Evolutionary conservation across 2,113 vertebrate species (phyloP), one percentile per base, ranked within the genome.

Genomic region (Charina bottae): DNA sequence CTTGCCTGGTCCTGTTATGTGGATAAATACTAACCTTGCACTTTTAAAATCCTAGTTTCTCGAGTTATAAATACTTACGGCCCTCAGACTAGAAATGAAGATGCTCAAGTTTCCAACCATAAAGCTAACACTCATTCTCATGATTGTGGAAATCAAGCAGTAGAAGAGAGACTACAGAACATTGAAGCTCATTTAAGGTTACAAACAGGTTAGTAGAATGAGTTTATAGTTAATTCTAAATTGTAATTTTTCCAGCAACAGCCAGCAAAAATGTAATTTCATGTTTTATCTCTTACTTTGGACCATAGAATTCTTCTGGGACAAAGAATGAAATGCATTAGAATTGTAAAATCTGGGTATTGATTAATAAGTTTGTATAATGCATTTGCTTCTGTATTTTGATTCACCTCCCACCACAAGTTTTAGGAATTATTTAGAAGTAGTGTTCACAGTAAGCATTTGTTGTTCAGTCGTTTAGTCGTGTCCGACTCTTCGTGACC

Each of bases 21-120:
- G 7, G 89, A 0, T 53, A 49, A 89, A 6, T 93, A n/a, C n/a
- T 94, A 89, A 85, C 64, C 83, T 62, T 93, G 8, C 94, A 95
- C 46, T 96, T 93, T 56, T 91, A 92, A 85, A 89, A 90, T 89
- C 92, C 37, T 96, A 99, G 99, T 99, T 96, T 99, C 98, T 37
- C 98, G 99, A 91, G 99, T 99, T 90, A 98, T 99, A 86, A 99
- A 99, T 97, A 98, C 98, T 0, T 99, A 99, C 0, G 99, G 99
- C 85, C 99, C 99, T 24, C 99, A 99, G 95, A 99, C 98, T 85
- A 98, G 98, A 91, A 92, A 96, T 90, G 98, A 98, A 93, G 97
- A 96, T 94, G 93, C 95, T 2, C 96, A 96, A 87, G 98, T 98
- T 1, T 95, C 97, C 3, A 96, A 90, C 90, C 98, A 98, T 92